Evolutionary conservation across 2,888 invertebrate genomes (phyloP), one percentile per base, ranked within the genome.

Genomic region (Falcaria lacertinaria): DNA sequence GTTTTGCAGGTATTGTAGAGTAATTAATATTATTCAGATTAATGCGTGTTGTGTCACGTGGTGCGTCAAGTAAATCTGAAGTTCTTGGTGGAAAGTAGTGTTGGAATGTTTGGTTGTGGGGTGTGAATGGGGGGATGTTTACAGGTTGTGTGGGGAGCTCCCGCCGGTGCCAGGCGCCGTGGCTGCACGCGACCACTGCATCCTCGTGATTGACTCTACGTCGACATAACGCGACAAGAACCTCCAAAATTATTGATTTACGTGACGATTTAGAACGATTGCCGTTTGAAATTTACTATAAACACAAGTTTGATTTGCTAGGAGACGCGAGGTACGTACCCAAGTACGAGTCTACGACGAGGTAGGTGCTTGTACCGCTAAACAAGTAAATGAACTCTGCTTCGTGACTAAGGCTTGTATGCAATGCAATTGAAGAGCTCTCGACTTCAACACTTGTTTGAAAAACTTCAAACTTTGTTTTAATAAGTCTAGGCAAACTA

Each of bases 131-230:
- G 54, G 61, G 63, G 60, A 56, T 84, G 81, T 84, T 84, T 80
- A 82, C 80, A 73, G 69, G 52, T 60, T 51, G 59, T 57, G 56
- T 60, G 74, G 72, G 71, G 67, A 79, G 78, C 80, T 80, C 73
- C 80, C 74, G 74, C 83, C 70, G 75, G 91, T 91, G 74, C 91
- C 91, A 91, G 91, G 89, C 87, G 67, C 79, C 54, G 48, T 43
- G 59, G 64, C 66, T 80, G 81, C 88, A 88, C 88, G 88, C 87
- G 89, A 85, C 77, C 61, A 52, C 58, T 54, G 56, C 52, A 56
- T 54, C 59, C 65, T 63, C 37, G 37, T 15, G 28, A 28, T 28
- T 44, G 42, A 45, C 17, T 16, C 17, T 17, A 15, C 65, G 73
- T 67, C 11, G 28, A 28, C 28, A 64, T 59, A 59, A 39, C 52